A percentile compares a stretch with the other conserved stretches of the same genome.
Evolutionary conservation across 2,113 vertebrate genomes (phyloP).

Genomic region (Lutjanus erythropterus): DNA sequence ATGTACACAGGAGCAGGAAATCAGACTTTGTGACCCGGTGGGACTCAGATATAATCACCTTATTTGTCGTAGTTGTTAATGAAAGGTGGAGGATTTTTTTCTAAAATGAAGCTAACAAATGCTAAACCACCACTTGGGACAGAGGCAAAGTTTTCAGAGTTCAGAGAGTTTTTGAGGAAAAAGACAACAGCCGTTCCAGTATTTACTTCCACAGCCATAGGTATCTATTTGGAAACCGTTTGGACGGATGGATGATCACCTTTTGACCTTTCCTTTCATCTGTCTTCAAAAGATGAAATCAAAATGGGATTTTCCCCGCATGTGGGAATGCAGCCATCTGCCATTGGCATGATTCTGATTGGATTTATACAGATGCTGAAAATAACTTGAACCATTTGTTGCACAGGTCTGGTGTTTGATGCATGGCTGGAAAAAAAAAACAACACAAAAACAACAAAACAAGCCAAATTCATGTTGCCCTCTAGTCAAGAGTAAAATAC

Average conservation of each 20-base stretch:
- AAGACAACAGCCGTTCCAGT: too few species aligned
- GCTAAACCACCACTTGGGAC: background rate
- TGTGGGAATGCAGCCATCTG: slow-evolving; percentile 49
- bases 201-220: background rate
- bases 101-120: background rate
- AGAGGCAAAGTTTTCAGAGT: background rate
- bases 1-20: slow-evolving; percentile 42
- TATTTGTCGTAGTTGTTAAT: slow-evolving; percentile 41
- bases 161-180: background rate
- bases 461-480: slow-evolving; percentile 57
- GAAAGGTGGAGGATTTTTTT: slow-evolving; percentile 8
- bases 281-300: slow-evolving; percentile 20
- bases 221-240: background rate
- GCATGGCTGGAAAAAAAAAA: background rate
- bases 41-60: slow-evolving; percentile 54
- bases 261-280: slow-evolving; percentile 53
- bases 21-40: slow-evolving; percentile 50
- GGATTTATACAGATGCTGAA: slow-evolving; percentile 52
- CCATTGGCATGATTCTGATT: slow-evolving; percentile 37
- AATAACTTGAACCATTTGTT: slow-evolving; percentile 62
- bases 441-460: slow-evolving; percentile 31
- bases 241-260: slow-evolving; percentile 9
- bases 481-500: slow-evolving; percentile 57
- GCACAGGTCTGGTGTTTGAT: slow-evolving; percentile 56
- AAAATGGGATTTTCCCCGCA: slow-evolving; percentile 55